These are phyloP conservation scores for Syngnathus typhle DNA, from an alignment of 2,113 vertebrate genomes.

Conservation along the genomic window DNA sequence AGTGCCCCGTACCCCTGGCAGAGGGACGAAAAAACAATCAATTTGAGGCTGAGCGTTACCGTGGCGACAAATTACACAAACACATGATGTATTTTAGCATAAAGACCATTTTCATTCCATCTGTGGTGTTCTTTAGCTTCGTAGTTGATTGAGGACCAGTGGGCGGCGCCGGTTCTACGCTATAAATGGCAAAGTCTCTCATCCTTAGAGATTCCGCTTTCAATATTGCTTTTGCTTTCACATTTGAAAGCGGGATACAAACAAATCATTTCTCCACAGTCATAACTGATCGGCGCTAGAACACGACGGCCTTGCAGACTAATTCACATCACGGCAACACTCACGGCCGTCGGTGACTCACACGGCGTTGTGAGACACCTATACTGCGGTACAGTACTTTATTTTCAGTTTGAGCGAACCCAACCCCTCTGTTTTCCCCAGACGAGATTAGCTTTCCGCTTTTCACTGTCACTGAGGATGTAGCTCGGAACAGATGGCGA, in stretches of 20 bases:
- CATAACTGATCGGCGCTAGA: not conserved
- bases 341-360: conserved; percentile 32
- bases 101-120: not conserved
- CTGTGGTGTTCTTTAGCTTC: too few relatives aligned
- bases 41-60: not conserved
- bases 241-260: not conserved
- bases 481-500: conserved; percentile 36
- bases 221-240: conserved; percentile 8
- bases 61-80: not conserved
- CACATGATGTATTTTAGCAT: not conserved
- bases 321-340: not conserved
- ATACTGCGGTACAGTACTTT: conserved; percentile 6
- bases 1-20: conserved; percentile 63
- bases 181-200: not conserved
- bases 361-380: conserved; percentile 2
- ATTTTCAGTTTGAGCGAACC: conserved; percentile 5
- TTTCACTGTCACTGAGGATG: conserved; percentile 11
- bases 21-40: conserved; percentile 55
- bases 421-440: not conserved
- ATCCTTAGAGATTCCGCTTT: not conserved
- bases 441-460: not conserved
- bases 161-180: not conserved
- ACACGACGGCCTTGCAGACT: not conserved
- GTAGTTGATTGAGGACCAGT: not conserved
- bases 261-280: conserved; percentile 9